Base-by-base conservation (phyloP, 2,113 vertebrate genomes). In the Zosterops japonicus region DNA sequence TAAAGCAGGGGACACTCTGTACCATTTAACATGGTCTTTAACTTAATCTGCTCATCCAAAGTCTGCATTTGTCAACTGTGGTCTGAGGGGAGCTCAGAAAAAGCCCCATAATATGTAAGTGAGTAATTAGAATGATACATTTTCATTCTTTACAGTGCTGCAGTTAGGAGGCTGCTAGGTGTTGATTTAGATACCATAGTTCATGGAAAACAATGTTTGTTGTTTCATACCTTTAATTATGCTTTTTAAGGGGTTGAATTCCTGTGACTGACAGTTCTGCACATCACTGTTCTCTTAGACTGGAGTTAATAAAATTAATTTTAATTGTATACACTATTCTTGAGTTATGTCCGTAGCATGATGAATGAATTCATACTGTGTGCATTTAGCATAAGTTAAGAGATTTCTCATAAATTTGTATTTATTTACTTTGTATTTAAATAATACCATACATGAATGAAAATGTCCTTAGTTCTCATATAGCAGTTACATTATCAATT, bases 21-120 rank as follows among this genome's bases (percentile, higher is more conserved):
- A 2, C 27, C 24, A 2, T 68, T 42, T 68, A 33, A 27, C 9
- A 7, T 4, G 7, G 12, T 35, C 42, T 81, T 77, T 61, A 49
- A 52, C 18, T 25, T 56, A 12, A 74, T 57, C 8, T 63, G 12
- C 28, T 88, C 19, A 2, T 33, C 23, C 33, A 28, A 21, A 61
- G 12, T 23, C 52, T 68, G 72, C 0, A 0, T 60, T 61, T 2
- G 2, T 78, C 35, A 63, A 1, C 35, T 2, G 1, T 41, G 22
- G 61, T 93, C 39, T 72, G n/a, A 69, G 63, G 41, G 23, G 57
- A 72, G 17, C 24, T 85, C 42, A 83, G 67, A 11, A 71, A 65
- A 87, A 53, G 29, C 4, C 20, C 14, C 24, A 6, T n/a, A 55
- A 44, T 79, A n/a, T 36, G 2, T 53, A 33, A 74, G 53, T 53